These are phyloP conservation scores for Monoplex corrugatus DNA, from an alignment of 2,888 invertebrate species.

Conservation along the genomic window DNA sequence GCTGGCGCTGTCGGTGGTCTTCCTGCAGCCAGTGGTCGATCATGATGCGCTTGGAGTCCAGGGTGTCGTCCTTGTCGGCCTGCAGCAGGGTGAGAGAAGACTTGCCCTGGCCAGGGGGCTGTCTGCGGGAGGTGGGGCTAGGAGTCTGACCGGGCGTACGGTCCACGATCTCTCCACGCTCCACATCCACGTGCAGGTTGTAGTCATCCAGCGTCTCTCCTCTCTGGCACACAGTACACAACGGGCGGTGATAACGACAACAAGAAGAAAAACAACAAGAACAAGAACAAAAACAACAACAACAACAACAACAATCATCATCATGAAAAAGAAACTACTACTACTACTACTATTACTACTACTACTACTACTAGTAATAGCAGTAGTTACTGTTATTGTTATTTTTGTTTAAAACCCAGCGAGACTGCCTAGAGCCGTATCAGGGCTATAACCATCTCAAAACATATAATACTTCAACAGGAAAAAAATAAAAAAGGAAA, in stretches of 20 bases:
- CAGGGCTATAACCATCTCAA: too few species aligned
- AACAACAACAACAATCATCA: too few species aligned
- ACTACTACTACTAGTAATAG: too few species aligned
- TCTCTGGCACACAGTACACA: constrained; percentile 51
- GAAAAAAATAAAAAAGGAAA: too few species aligned
- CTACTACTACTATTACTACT: too few species aligned
- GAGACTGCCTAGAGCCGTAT: too few species aligned
- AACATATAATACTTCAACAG: too few species aligned
- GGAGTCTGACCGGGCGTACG: constrained; percentile 50
- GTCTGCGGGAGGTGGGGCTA: background rate
- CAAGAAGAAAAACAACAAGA: too few species aligned
- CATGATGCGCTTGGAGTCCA: constrained; percentile 41
- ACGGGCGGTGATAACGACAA: background rate
- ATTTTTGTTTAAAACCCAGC: too few species aligned
- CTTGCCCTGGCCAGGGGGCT: background rate
- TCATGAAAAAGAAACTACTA: too few species aligned
- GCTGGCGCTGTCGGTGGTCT: background rate
- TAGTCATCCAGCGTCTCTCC: constrained; percentile 61
- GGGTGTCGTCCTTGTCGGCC: constrained; percentile 13
- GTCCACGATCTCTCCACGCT: constrained; percentile 61
- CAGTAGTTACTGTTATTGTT: too few species aligned
- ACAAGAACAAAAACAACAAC: too few species aligned
- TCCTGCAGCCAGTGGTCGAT: constrained; percentile 44
- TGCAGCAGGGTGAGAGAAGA: background rate
- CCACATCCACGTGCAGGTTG: constrained; percentile 62